Evolutionary conservation across 1,140 invertebrate genomes (phyloP).

Genomic region (Amyelois transitella): DNA sequence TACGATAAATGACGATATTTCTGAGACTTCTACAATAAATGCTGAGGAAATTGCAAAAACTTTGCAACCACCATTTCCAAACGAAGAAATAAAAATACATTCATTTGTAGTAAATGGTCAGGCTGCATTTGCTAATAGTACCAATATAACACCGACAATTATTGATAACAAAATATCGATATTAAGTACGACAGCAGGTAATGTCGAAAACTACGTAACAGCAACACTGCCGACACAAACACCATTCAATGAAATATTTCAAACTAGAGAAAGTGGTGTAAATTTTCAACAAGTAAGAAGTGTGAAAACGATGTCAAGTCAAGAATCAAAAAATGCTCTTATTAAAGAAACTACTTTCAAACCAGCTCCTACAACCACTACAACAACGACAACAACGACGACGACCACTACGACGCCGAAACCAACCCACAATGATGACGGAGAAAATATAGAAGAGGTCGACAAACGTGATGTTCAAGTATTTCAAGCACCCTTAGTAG

Average conservation of each 20-base stretch:
- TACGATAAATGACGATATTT: constrained; percentile 34
- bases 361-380: constrained; percentile 37
- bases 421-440: constrained; percentile 78
- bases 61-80: constrained; percentile 16
- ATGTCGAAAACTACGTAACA: constrained; percentile 62
- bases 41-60: constrained; percentile 35
- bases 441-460: constrained; percentile 78
- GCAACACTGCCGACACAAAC: constrained; percentile 49
- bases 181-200: constrained; percentile 56
- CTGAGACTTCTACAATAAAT: constrained; percentile 37
- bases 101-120: constrained; percentile 69
- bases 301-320: constrained; percentile 39
- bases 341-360: constrained; percentile 34
- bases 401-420: constrained; percentile 76
- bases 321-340: constrained; percentile 25
- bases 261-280: constrained; percentile 47
- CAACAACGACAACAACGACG: constrained; percentile 65
- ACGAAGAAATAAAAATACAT: constrained; percentile 56
- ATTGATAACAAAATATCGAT: constrained; percentile 63
- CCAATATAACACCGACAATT: constrained; percentile 37
- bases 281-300: constrained; percentile 63
- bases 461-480: constrained; percentile 85
- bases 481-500: constrained; percentile 84
- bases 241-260: constrained; percentile 58
- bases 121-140: constrained; percentile 53